Percentiles rank a stretch among this genome's conserved stretches.
phyloP scores from a whole-genome alignment of 1,140 invertebrate species.

The Pollicipes pollicipes region DNA sequence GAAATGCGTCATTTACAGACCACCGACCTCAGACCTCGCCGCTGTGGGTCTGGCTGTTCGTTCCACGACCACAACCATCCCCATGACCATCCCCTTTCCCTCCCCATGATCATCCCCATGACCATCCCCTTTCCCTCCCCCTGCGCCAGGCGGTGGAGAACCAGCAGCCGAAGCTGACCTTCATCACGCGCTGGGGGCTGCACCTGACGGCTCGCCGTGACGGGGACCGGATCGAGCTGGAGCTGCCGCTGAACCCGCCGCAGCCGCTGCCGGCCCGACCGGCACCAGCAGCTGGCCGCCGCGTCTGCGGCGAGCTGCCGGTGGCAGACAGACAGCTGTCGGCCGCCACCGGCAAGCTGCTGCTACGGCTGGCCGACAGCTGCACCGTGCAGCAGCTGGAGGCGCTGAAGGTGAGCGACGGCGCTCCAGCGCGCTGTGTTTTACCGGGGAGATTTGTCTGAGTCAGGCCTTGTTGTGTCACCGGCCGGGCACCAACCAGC shows the following conservation, averaged over 20 bases:
- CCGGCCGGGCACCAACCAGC: too few species aligned
- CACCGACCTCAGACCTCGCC: too few species aligned
- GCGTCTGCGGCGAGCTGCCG: background rate
- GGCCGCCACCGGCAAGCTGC: background rate
- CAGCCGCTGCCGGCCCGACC: slow-evolving; percentile 2
- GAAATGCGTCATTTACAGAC: too few species aligned
- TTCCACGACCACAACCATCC: too few species aligned
- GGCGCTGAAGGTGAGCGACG: background rate
- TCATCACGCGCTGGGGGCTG: background rate
- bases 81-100: too few species aligned
- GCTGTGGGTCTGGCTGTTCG: too few species aligned
- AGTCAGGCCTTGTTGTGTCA: too few species aligned
- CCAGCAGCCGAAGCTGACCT: background rate
- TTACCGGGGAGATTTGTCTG: too few species aligned
- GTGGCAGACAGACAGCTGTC: background rate
- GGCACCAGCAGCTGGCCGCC: background rate
- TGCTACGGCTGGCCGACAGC: background rate
- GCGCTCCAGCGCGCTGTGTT: too few species aligned
- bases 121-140: too few species aligned
- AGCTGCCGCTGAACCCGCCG: slow-evolving; percentile 9
- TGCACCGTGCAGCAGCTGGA: background rate
- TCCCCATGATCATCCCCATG: too few species aligned
- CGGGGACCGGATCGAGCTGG: slow-evolving; percentile 6
- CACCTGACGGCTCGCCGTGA: background rate
- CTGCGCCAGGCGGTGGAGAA: background rate